A percentile compares a stretch with the other conserved stretches of the same genome.
phyloP scores from a whole-genome alignment of 2,113 vertebrate species.

The Peromyscus leucopus region DNA sequence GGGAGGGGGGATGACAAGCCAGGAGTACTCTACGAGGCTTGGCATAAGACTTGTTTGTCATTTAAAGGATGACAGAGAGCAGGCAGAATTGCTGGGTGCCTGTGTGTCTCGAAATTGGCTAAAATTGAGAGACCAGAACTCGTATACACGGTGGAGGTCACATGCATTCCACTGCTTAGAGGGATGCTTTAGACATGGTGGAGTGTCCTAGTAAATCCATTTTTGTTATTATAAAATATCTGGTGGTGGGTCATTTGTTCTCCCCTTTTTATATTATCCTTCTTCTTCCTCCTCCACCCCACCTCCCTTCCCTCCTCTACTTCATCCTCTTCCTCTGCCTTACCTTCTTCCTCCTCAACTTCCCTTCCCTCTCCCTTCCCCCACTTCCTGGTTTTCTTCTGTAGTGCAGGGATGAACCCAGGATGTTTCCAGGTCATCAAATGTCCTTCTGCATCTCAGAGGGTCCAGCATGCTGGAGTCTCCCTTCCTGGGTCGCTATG shows the following conservation, averaged over 20 bases:
- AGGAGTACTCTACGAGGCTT: background rate
- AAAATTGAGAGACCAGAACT: background rate
- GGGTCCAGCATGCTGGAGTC: accelerated
- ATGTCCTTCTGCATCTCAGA: background rate
- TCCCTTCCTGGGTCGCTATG: background rate
- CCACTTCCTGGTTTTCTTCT: background rate
- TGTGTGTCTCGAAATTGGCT: accelerated
- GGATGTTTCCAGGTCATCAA: accelerated
- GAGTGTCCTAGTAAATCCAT: accelerated
- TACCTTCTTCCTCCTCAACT: background rate
- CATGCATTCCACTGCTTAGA: accelerated
- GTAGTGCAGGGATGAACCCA: background rate
- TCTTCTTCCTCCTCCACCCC: no score
- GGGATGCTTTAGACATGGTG: background rate
- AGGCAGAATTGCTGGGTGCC: accelerated
- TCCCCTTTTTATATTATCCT: background rate
- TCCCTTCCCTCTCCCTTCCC: no score
- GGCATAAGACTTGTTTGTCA: background rate
- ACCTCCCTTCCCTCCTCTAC: background rate
- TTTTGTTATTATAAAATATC: background rate
- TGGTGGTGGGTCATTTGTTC: background rate
- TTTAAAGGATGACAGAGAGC: slow-evolving; percentile 1
- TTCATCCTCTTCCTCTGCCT: no score
- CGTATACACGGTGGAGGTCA: accelerated
- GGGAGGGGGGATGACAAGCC: background rate